phyloP scores from a whole-genome alignment of 2,888 invertebrate species.

The Drosophila picticornis region DNA sequence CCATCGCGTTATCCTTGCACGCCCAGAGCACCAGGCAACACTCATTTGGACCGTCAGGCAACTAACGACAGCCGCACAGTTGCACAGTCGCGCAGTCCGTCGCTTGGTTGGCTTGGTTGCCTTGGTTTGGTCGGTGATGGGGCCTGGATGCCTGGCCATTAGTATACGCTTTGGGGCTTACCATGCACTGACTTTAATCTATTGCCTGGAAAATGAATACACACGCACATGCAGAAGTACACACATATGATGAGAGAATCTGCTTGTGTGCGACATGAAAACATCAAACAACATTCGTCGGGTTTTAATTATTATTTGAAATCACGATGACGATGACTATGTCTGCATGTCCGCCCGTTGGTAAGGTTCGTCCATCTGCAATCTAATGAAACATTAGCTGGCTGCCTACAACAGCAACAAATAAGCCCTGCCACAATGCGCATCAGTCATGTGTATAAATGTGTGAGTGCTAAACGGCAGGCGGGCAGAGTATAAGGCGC shows the following conservation, averaged over 20 bases:
- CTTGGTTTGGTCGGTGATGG: conserved; percentile 32
- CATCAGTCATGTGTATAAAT: conserved; percentile 26
- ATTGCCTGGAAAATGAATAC: conserved; percentile 46
- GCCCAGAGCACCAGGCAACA: conserved; percentile 33
- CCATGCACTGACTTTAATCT: conserved; percentile 59
- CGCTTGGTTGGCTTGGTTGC: conserved; percentile 2
- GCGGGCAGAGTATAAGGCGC: conserved; percentile 24
- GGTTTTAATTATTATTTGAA: conserved; percentile 73
- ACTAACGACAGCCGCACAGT: conserved; percentile 26
- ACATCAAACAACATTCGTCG: conserved; percentile 68
- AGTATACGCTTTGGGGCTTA: conserved; percentile 56
- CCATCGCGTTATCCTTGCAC: conserved; percentile 33
- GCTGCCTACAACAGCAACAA: conserved; percentile 35
- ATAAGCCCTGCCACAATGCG: conserved; percentile 25
- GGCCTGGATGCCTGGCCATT: conserved; percentile 45
- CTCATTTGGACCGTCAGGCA: conserved; percentile 54
- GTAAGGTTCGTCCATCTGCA: conserved; percentile 26
- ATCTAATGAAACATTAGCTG: conserved; percentile 68
- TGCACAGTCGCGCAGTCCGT: conserved; percentile 6
- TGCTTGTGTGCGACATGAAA: conserved; percentile 51
- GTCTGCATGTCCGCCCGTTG: conserved; percentile 22
- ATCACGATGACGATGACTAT: conserved; percentile 46
- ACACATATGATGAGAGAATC: background rate
- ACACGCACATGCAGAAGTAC: background rate
- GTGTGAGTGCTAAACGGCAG: conserved; percentile 3